Evolutionary conservation across 2,797 vertebrate species (phyloP).

Genomic region (Spinibarbus caldwelli): DNA sequence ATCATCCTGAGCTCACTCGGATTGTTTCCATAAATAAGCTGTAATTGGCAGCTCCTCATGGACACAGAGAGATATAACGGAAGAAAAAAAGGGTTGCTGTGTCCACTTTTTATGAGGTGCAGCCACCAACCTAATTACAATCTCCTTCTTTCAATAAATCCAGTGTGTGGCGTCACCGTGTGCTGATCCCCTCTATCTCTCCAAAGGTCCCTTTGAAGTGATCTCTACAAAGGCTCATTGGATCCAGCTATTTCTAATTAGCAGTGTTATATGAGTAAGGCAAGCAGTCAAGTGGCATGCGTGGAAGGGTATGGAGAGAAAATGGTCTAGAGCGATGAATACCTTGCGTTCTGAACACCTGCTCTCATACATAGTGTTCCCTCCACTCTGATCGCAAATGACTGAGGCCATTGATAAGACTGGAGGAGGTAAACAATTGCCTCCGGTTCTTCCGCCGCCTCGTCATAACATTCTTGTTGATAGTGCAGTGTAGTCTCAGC

Average conservation of each 20-base stretch:
- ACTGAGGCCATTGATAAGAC: constrained; percentile 35
- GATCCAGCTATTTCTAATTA: constrained; percentile 57
- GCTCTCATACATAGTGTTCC: constrained; percentile 5
- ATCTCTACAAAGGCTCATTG: constrained; percentile 56
- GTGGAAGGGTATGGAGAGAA: neutral
- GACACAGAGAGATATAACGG: constrained; percentile 18
- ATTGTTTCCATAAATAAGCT: constrained; percentile 28
- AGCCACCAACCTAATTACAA: constrained; percentile 55
- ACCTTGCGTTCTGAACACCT: constrained; percentile 31
- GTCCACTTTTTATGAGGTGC: constrained; percentile 48
- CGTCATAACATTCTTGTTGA: constrained; percentile 2
- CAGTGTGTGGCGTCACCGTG: neutral
- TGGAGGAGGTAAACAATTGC: constrained; percentile 27
- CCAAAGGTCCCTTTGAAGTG: constrained; percentile 57
- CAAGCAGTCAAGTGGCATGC: constrained; percentile 14
- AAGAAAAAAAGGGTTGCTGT: constrained; percentile 6
- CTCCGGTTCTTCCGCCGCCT: neutral
- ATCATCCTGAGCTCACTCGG: neutral
- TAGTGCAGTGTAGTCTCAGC: neutral
- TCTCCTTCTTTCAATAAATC: constrained; percentile 40
- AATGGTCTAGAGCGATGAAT: constrained; percentile 10
- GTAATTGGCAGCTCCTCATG: constrained; percentile 38
- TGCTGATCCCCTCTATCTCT: constrained; percentile 2
- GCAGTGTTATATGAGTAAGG: constrained; percentile 16
- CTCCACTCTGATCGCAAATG: neutral